Evolutionary conservation across 2,797 vertebrate species (phyloP).

Genomic region (Fringilla coelebs): DNA sequence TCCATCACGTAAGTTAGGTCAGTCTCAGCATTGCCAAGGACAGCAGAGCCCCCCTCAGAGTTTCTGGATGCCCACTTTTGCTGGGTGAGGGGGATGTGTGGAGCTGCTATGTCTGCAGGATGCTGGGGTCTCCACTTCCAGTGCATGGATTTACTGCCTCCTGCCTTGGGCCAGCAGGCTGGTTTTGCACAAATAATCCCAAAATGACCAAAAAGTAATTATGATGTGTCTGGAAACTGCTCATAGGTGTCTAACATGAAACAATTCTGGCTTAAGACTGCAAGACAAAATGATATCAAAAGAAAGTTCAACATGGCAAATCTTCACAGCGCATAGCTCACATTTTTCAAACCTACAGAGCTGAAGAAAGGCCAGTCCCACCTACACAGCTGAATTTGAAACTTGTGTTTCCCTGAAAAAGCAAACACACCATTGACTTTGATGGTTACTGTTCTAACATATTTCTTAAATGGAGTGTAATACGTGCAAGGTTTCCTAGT

Average conservation of each 20-base stretch:
- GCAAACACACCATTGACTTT: not conserved
- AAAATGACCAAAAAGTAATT: not conserved
- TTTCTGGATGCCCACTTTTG: not conserved
- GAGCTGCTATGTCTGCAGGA: not conserved
- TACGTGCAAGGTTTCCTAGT: not conserved
- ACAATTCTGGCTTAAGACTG: not conserved
- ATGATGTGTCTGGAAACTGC: not conserved
- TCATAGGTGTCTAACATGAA: not conserved
- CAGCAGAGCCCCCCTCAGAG: not conserved
- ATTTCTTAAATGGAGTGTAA: not conserved
- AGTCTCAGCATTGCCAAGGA: not conserved
- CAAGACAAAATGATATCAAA: not conserved
- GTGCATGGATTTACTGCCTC: fast-evolving
- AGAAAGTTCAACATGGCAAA: not conserved
- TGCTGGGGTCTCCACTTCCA: not conserved
- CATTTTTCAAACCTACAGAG: not conserved
- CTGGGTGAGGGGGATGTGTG: not conserved
- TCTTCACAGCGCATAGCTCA: not conserved
- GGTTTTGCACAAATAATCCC: not conserved
- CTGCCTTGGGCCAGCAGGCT: not conserved
- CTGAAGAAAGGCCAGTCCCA: not conserved
- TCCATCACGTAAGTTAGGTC: not conserved
- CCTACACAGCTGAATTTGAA: not conserved
- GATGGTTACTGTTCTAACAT: not conserved
- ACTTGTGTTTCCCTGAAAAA: not conserved